phyloP scores from a whole-genome alignment of 2,888 invertebrate species.

The Pseudococcus longispinus region DNA sequence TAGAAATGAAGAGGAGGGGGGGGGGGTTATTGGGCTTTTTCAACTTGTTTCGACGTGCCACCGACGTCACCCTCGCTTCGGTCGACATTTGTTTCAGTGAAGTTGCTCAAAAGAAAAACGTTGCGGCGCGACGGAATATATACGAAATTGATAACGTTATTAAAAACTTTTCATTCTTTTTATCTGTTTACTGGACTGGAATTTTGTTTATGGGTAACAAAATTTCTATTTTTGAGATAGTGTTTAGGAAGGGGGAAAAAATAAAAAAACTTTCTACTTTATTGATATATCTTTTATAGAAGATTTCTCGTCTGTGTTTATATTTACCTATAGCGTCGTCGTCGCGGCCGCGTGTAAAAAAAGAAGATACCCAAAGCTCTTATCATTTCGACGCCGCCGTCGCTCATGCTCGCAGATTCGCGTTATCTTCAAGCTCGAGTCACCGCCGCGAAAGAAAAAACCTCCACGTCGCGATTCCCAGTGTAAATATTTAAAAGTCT shows the following conservation, averaged over 20 bases:
- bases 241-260: background rate
- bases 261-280: slow-evolving; percentile 43
- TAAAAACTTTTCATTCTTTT: slow-evolving; percentile 53
- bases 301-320: slow-evolving; percentile 33
- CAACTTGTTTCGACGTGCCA: slow-evolving; percentile 8
- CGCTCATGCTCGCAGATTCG: background rate
- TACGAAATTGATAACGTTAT: slow-evolving; percentile 54
- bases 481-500: background rate
- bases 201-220: slow-evolving; percentile 50
- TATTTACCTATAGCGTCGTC: slow-evolving; percentile 21
- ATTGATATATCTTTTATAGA: slow-evolving; percentile 46
- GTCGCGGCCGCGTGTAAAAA: background rate
- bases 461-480: background rate
- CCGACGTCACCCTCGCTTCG: background rate
- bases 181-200: slow-evolving; percentile 54
- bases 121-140: slow-evolving; percentile 44
- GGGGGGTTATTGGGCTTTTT: slow-evolving; percentile 29
- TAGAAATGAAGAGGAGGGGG: too few species aligned
- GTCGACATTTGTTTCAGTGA: slow-evolving; percentile 25
- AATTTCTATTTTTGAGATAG: slow-evolving; percentile 46
- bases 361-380: background rate
- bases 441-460: background rate
- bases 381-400: background rate
- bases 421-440: background rate
- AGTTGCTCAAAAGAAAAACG: slow-evolving; percentile 46